Base-by-base conservation (phyloP, 2,888 invertebrate genomes). In the Rotaria sp. region DNA sequence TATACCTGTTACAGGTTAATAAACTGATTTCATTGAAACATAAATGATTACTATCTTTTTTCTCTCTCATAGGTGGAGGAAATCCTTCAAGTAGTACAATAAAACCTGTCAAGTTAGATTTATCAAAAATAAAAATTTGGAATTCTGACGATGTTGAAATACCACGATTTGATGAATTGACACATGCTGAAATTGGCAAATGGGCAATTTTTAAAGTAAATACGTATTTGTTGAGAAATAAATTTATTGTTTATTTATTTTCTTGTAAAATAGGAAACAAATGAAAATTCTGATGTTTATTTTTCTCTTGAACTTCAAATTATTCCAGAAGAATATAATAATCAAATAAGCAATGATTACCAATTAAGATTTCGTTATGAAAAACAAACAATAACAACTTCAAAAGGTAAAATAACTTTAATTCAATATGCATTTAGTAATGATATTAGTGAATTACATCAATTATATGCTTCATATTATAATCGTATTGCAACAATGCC, bases 401-500 rank as follows among this genome's bases (percentile, higher is more conserved):
- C 21, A 15, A 67, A 67, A 67, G 35, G 35, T 35, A 67, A 67
- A 35, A 67, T 21, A 21, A 38, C 67, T 7, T 15, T 80, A 13
- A 45, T 80, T 80, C 80, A 80, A 45, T 80, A 80, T 45, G 45
- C 45, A 45, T 80, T 45, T 15, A 80, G 80, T 80, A 45, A 80
- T 45, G 80, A 80, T 80, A 45, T 80, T 11, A 45, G 45, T 80
- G 80, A 80, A 80, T 45, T 45, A n/a, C 45, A 80, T 45, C 80
- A 80, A 80, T 80, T 80, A 45, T 80, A 45, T 45, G 41, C 80
- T 13, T 45, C 80, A 15, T 80, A 45, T 45, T 80, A 80, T n/a
- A 26, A 80, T 80, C 80, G 80, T 80, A 45, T 80, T 45, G 41
- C 45, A 45, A 80, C 80, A 45, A 80, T 80, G 80, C n/a, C 80